Base-by-base conservation (phyloP, 2,113 vertebrate species). In the Oceanites oceanicus region DNA sequence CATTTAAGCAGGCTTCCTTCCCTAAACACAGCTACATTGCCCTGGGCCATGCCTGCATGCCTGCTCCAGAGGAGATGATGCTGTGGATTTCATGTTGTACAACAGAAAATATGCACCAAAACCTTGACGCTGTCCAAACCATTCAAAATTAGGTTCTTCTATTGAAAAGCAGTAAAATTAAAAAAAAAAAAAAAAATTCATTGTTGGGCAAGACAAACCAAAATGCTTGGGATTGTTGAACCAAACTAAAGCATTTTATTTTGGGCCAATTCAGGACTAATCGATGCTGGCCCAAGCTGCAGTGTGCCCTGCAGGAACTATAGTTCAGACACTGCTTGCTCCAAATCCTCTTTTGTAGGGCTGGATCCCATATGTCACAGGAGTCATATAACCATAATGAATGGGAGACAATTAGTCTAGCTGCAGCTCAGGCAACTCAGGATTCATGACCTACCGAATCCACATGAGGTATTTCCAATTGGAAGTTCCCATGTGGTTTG, bases 1-100 rank as follows among this genome's bases (percentile, higher is more conserved):
- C 42, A 74, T 91, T 86, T 93, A 53, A 90, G 78, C 2, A 75
- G 80, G 50, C 14, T 85, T 67, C 62, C 58, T 89, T 89, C 62
- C 89, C 53, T 75, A 73, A 88, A 66, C 50, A 73, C 4, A 45
- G 53, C 47, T 84, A 70, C 82, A 70, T 36, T 58, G 77, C 73
- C 73, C 71, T 50, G 9, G 65, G 56, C 34, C 44, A 47, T 77
- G 49, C 52, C 87, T 75, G 56, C 50, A 56, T 15, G 32, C 47
- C 47, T 77, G 36, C 71, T 79, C 55, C 70, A 73, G 73, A 84
- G 21, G 29, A 74, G 66, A 52, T 18, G n/a, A 59, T 7, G 8
- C 42, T 53, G 20, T 15, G 85, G 56, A 45, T 71, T 68, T 82
- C 44, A 73, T 4, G 40, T 26, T 78, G 56, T 68, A 72, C n/a